A percentile compares a stretch with the other conserved stretches of the same genome.
Conservation (phyloP, 2,113 vertebrate species). For the Oncorhynchus tshawytscha region DNA sequence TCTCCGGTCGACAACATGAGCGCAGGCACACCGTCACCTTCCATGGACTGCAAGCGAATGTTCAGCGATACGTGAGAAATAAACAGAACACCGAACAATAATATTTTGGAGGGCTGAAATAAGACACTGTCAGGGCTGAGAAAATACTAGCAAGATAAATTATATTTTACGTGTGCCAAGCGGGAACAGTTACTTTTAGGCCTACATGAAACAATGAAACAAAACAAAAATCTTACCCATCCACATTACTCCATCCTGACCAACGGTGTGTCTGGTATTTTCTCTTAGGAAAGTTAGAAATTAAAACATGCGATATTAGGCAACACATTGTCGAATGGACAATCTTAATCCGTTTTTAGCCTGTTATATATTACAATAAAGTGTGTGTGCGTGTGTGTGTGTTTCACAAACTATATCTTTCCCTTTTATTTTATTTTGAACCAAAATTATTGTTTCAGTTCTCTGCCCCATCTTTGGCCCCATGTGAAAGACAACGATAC, state of each 20-base stretch:
- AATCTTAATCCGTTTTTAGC: too few relatives aligned
- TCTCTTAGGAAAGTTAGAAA: background rate
- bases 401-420: background rate
- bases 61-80: slow-evolving; percentile 86
- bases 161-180: background rate
- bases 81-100: slow-evolving; percentile 17
- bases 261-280: background rate
- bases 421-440: background rate
- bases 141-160: slow-evolving; percentile 2
- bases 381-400: background rate
- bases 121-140: slow-evolving; percentile 8
- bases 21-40: slow-evolving; percentile 91
- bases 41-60: slow-evolving; percentile 93
- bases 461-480: background rate
- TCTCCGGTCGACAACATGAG: slow-evolving; percentile 94
- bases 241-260: background rate
- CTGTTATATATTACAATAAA: background rate
- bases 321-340: too few relatives aligned
- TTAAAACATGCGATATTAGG: too few relatives aligned
- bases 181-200: background rate
- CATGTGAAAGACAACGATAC: background rate
- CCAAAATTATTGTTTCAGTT: background rate
- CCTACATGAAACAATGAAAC: background rate
- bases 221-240: background rate
- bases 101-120: slow-evolving; percentile 35